Percentiles rank a stretch among this genome's conserved stretches.
Evolutionary conservation across 1,140 invertebrate genomes (phyloP).

Genomic region (Rhysida immarginata): DNA sequence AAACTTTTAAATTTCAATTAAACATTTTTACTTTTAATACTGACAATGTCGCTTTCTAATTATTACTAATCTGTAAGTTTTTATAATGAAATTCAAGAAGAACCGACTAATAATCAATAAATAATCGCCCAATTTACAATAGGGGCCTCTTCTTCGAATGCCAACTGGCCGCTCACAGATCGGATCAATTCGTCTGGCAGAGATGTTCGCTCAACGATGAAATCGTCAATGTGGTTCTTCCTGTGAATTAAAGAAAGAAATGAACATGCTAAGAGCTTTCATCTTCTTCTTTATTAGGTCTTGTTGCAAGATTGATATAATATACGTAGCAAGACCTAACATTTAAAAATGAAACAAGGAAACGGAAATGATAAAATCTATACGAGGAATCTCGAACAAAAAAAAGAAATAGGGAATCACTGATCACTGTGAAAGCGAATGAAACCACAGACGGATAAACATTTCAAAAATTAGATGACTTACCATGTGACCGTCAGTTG

Average conservation of each 20-base stretch:
- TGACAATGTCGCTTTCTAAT: too few species aligned
- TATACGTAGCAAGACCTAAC: background rate
- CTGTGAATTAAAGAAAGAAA: background rate
- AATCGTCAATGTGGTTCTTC: conserved; percentile 24
- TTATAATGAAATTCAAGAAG: too few species aligned
- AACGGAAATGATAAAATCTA: background rate
- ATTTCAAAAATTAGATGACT: background rate
- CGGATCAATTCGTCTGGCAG: conserved; percentile 36
- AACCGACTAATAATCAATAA: background rate
- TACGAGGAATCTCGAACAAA: background rate
- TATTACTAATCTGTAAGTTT: too few species aligned
- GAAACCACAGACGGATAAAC: background rate
- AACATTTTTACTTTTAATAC: too few species aligned
- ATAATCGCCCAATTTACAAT: conserved; percentile 17
- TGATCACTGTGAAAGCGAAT: background rate
- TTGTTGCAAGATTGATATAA: background rate
- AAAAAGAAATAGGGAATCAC: background rate
- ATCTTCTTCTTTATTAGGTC: background rate
- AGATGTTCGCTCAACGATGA: conserved; percentile 33
- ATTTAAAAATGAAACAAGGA: background rate
- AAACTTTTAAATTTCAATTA: too few species aligned
- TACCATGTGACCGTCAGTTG: conserved; percentile 34
- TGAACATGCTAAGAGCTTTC: background rate
- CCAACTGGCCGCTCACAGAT: conserved; percentile 34
- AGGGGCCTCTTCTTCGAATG: conserved; percentile 35